These are phyloP conservation scores for Thalassoma bifasciatum DNA, from an alignment of 2,113 vertebrate genomes.

Conservation along the genomic window DNA sequence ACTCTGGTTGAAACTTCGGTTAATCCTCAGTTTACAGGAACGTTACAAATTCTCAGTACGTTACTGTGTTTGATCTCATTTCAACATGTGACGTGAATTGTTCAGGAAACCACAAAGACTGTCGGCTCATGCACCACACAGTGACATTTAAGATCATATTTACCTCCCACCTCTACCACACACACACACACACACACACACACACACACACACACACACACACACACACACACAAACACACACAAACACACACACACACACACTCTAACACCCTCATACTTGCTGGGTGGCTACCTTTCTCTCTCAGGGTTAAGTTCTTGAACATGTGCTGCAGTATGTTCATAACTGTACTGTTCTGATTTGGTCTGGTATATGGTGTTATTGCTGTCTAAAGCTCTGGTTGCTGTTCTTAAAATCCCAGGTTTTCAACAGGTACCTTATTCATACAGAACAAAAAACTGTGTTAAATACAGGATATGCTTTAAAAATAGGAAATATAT, in stretches of 20 bases:
- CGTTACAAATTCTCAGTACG: background rate
- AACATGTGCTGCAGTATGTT: background rate
- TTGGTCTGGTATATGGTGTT: too few species aligned
- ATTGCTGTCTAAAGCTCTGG: too few species aligned
- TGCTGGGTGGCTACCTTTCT: slow-evolving; percentile 20
- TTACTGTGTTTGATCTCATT: slow-evolving; percentile 23
- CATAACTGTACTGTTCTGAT: background rate
- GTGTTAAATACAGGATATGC: too few species aligned
- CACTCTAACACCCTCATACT: background rate
- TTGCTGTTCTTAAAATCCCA: too few species aligned
- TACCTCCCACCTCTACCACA: background rate
- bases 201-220: slow-evolving; percentile 7
- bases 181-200: slow-evolving; percentile 9
- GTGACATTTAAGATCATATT: slow-evolving; percentile 62
- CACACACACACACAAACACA: background rate
- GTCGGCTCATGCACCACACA: slow-evolving; percentile 32
- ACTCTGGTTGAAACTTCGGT: slow-evolving; percentile 32
- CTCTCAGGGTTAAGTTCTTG: background rate
- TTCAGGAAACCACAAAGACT: slow-evolving; percentile 75
- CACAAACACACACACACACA: slow-evolving; percentile 12
- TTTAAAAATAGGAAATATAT: too few species aligned
- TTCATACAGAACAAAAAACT: too few species aligned
- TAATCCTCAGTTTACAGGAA: slow-evolving; percentile 14
- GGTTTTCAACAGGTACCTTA: too few species aligned
- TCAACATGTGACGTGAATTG: slow-evolving; percentile 36